Percentiles rank a stretch among this genome's conserved stretches.
Evolutionary conservation across 1,140 invertebrate species (phyloP).

Genomic region (Dinoponera quadriceps): DNA sequence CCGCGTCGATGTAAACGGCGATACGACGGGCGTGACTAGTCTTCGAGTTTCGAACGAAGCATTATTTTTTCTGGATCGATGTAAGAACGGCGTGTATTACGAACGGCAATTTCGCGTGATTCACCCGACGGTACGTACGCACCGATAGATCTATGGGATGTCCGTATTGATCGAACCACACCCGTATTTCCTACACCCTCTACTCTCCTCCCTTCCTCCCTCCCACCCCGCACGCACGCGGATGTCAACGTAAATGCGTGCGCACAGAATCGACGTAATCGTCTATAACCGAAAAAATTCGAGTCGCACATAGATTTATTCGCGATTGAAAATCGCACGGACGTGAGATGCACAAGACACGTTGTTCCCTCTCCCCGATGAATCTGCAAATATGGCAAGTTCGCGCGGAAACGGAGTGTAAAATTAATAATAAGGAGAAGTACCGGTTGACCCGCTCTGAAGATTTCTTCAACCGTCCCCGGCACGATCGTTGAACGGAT

Average conservation of each 20-base stretch:
- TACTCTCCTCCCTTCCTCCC: conserved; percentile 58
- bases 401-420: too few species aligned
- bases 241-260: conserved; percentile 65
- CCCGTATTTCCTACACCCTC: conserved; percentile 79
- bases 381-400: too few species aligned
- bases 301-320: not conserved
- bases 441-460: not conserved
- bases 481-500: not conserved
- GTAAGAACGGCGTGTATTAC: not conserved
- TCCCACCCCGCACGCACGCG: conserved; percentile 41
- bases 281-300: conserved; percentile 14
- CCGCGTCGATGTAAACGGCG: conserved; percentile 18
- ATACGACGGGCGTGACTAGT: not conserved
- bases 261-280: conserved; percentile 67
- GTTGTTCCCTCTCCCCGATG: too few species aligned
- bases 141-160: conserved; percentile 82
- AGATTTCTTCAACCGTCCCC: not conserved
- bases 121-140: conserved; percentile 56
- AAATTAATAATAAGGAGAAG: too few species aligned
- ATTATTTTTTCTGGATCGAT: not conserved
- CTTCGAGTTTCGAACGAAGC: not conserved
- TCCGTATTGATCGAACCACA: conserved; percentile 84
- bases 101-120: conserved; percentile 55
- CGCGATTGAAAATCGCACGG: not conserved
- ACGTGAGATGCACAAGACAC: too few species aligned